A percentile compares a stretch with the other conserved stretches of the same genome.
These are phyloP conservation scores for Xenopus petersii DNA, from an alignment of 2,797 vertebrate species.

Conservation along the genomic window DNA sequence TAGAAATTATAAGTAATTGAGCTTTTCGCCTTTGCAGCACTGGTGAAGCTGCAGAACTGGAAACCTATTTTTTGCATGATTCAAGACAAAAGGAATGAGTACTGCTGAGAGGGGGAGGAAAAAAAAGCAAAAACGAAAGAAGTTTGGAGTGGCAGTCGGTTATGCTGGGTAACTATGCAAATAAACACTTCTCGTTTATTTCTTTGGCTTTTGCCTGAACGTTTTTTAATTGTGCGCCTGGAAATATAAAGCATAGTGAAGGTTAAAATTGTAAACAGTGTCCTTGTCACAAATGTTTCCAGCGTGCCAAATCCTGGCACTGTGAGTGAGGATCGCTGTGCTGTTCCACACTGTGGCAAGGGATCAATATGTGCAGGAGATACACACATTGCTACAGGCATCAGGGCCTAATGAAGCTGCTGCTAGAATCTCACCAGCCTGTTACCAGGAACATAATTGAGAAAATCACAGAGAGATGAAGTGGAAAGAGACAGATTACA, in stretches of 20 bases:
- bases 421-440: constrained; percentile 46
- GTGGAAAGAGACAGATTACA: constrained; percentile 45
- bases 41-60: background rate
- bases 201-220: background rate
- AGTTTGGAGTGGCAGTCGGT: background rate
- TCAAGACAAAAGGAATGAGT: background rate
- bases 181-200: background rate
- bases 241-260: constrained; percentile 9
- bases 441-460: constrained; percentile 47
- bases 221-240: background rate
- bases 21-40: background rate
- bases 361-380: constrained; percentile 46
- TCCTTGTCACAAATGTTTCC: constrained; percentile 35
- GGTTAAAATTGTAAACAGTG: constrained; percentile 39
- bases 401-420: constrained; percentile 43
- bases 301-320: constrained; percentile 40
- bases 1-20: too few relatives aligned
- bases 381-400: constrained; percentile 47
- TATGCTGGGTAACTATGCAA: background rate
- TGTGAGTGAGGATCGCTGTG: constrained; percentile 42
- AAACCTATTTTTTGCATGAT: background rate
- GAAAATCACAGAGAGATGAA: constrained; percentile 48
- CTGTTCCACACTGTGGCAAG: constrained; percentile 39
- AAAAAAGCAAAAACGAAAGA: background rate
- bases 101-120: background rate